Conservation (phyloP, 2,888 invertebrate genomes). For the Scotopteryx bipunctaria region DNA sequence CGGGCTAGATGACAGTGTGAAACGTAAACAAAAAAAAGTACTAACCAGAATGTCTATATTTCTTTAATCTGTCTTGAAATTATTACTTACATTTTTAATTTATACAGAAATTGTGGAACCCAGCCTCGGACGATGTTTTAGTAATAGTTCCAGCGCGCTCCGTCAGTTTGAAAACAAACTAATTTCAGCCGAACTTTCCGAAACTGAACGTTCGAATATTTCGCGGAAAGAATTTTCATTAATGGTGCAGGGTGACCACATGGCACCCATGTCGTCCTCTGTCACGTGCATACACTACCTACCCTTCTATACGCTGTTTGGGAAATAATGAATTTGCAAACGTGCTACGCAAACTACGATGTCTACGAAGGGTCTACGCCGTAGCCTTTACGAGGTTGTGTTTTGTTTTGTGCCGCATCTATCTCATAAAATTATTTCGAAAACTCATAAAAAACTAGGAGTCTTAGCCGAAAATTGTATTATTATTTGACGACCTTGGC, state of each 20-base stretch:
- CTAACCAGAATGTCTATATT: too few relatives aligned
- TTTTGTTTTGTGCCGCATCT: background rate
- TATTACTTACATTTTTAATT: too few relatives aligned
- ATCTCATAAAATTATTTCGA: too few relatives aligned
- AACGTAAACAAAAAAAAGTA: too few relatives aligned
- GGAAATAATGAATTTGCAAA: slow-evolving; percentile 3
- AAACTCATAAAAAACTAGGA: too few relatives aligned
- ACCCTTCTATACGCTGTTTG: background rate
- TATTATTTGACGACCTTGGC: too few relatives aligned
- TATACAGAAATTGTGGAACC: background rate
- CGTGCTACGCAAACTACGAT: background rate
- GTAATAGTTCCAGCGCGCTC: slow-evolving; percentile 18
- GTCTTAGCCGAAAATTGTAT: too few relatives aligned
- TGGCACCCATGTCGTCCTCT: slow-evolving; percentile 50
- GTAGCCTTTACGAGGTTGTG: slow-evolving; percentile 2
- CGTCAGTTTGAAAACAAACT: slow-evolving; percentile 10
- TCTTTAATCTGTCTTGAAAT: too few relatives aligned
- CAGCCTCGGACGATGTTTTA: slow-evolving; percentile 8
- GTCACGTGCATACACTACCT: slow-evolving; percentile 39
- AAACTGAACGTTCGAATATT: slow-evolving; percentile 36
- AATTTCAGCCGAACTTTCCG: slow-evolving; percentile 16
- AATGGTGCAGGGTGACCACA: slow-evolving; percentile 53
- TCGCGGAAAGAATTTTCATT: slow-evolving; percentile 64
- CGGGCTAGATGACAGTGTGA: too few relatives aligned
- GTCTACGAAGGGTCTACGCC: slow-evolving; percentile 4